These are phyloP conservation scores for Nephrotoma guestfalica DNA, from an alignment of 2,888 invertebrate genomes.

Conservation along the genomic window DNA sequence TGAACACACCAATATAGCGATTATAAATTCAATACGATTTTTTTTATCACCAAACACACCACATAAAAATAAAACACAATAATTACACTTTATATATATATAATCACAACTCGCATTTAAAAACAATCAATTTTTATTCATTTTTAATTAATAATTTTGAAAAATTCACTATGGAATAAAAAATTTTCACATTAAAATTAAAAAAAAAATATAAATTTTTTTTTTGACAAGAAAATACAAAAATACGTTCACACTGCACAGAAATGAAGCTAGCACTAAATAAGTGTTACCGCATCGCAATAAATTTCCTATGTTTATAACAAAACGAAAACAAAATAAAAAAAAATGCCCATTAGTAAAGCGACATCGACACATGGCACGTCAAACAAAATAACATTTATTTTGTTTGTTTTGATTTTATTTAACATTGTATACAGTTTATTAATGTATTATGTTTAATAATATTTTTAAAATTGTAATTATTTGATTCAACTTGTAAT, in stretches of 20 bases:
- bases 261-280: slow-evolving; percentile 5
- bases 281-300: not conserved
- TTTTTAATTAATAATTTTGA: not conserved
- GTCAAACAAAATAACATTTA: not conserved
- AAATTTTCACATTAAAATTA: not conserved
- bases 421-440: not conserved
- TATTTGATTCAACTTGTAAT: not conserved
- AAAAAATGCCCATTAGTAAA: not conserved
- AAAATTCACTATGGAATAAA: not conserved
- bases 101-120: not conserved
- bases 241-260: slow-evolving; percentile 1
- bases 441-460: not conserved
- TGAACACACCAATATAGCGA: not conserved
- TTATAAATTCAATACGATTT: not conserved
- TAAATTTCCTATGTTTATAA: not conserved
- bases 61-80: not conserved
- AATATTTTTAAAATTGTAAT: not conserved
- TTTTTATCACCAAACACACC: not conserved
- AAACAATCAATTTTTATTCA: not conserved
- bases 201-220: not conserved
- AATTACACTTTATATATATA: not conserved
- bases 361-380: not conserved
- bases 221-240: not conserved
- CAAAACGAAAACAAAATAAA: not conserved
- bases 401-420: not conserved